phyloP scores from a whole-genome alignment of 2,888 invertebrate species.

The Tenthredo distinguenda region DNA sequence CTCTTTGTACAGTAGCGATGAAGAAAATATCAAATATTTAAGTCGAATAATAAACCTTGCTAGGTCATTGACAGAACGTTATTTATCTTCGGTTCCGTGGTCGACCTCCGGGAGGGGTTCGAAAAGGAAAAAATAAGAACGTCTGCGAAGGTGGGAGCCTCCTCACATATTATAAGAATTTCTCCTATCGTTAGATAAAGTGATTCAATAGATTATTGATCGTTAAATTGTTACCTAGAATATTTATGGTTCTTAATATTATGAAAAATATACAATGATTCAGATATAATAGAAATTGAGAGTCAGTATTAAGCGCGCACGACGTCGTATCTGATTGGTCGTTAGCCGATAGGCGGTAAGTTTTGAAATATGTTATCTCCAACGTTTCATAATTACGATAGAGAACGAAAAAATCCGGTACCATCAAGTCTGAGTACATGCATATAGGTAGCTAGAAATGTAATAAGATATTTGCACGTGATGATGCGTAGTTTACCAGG shows the following conservation, averaged over 20 bases:
- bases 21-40: neutral
- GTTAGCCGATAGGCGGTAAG: neutral
- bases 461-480: neutral
- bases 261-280: neutral
- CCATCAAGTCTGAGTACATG: neutral
- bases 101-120: neutral
- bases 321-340: neutral
- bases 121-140: neutral
- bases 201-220: neutral
- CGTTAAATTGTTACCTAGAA: neutral
- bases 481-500: conserved; percentile 16
- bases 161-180: neutral
- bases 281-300: neutral
- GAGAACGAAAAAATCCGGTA: neutral
- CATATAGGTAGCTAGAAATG: neutral
- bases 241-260: neutral
- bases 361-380: neutral
- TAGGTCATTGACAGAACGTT: conserved; percentile 12
- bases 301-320: neutral
- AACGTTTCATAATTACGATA: neutral
- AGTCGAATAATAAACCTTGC: conserved; percentile 4
- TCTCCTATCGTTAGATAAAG: neutral
- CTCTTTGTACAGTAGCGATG: neutral
- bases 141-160: neutral
- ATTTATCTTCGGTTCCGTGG: neutral